Evolutionary conservation across 2,888 invertebrate genomes (phyloP).

Genomic region (Abrostola tripartita): DNA sequence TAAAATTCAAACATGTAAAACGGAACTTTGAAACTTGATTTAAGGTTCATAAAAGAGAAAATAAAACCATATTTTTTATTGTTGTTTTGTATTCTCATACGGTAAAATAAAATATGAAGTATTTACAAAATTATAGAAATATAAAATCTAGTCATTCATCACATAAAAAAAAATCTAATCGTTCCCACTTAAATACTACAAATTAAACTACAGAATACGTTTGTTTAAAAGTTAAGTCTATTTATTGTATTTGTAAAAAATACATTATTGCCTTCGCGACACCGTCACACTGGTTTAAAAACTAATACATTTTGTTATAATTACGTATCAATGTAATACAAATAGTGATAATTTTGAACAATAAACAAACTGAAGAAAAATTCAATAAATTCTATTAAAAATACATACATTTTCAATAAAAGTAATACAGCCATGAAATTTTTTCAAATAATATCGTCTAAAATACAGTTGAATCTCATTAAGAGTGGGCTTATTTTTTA

Average conservation of each 20-base stretch:
- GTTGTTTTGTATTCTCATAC: conserved; percentile 64
- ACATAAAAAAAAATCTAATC: conserved; percentile 68
- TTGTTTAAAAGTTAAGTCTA: conserved; percentile 32
- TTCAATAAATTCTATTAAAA: no score
- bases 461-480: no score
- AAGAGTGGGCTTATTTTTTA: no score
- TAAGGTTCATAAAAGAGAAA: conserved; percentile 7
- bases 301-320: conserved; percentile 12
- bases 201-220: conserved; percentile 36
- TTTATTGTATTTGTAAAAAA: conserved; percentile 39
- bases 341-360: background rate
- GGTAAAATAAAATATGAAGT: conserved; percentile 63
- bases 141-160: conserved; percentile 70
- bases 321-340: conserved; percentile 19
- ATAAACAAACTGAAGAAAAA: no score
- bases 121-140: conserved; percentile 70
- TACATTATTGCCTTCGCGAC: conserved; percentile 51
- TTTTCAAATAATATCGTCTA: no score
- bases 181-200: conserved; percentile 57
- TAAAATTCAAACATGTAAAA: no score
- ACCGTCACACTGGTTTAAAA: conserved; percentile 20
- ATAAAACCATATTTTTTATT: conserved; percentile 19
- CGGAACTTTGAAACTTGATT: background rate
- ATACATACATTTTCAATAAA: no score
- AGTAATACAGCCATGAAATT: no score